These are phyloP conservation scores for Pheosia tremula DNA, from an alignment of 2,888 invertebrate species.

Conservation along the genomic window DNA sequence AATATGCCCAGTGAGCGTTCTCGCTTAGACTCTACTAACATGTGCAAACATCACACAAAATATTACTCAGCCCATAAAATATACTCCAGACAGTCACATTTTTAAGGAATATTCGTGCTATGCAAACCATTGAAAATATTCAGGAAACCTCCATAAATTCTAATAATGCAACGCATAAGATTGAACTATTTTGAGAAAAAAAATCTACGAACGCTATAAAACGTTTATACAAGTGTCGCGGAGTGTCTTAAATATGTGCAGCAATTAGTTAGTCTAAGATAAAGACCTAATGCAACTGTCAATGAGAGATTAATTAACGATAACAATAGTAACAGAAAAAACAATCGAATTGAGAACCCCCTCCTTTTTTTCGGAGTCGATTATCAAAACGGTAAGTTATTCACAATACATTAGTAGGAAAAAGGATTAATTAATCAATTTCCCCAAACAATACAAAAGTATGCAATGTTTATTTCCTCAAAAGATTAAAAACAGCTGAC, in stretches of 20 bases:
- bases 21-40: too few species aligned
- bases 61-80: too few species aligned
- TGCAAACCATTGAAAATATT: too few species aligned
- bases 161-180: not conserved
- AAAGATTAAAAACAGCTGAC: not conserved
- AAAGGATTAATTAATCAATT: not conserved
- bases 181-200: too few species aligned
- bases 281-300: not conserved
- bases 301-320: not conserved
- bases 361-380: too few species aligned
- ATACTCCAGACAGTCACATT: too few species aligned
- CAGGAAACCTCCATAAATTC: not conserved
- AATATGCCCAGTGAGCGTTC: too few species aligned
- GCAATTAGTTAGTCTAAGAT: constrained; percentile 5
- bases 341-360: too few species aligned
- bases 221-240: constrained; percentile 17
- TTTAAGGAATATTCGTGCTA: too few species aligned
- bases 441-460: not conserved
- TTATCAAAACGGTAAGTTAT: not conserved
- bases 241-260: constrained; percentile 13
- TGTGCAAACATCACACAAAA: too few species aligned
- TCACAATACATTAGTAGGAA: not conserved
- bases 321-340: not conserved
- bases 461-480: not conserved
- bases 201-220: not conserved